These are phyloP conservation scores for Acrocephalus arundinaceus DNA, from an alignment of 2,113 vertebrate species.

Conservation along the genomic window DNA sequence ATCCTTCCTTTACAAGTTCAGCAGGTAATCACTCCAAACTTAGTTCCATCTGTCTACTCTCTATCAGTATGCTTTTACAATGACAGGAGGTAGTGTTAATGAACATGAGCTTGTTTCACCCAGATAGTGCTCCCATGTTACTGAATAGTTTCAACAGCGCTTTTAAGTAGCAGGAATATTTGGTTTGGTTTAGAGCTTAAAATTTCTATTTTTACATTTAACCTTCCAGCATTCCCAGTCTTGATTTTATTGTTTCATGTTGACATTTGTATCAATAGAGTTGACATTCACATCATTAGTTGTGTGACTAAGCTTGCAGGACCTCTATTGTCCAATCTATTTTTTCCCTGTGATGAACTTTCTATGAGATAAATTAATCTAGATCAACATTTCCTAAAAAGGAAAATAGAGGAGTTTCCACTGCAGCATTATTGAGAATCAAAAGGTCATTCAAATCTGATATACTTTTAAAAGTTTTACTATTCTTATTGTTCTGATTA, in stretches of 20 bases:
- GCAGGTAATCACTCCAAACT: neutral
- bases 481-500: conserved; percentile 2
- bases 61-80: neutral
- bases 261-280: neutral
- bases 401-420: conserved; percentile 34
- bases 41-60: neutral
- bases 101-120: neutral
- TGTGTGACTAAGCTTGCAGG: neutral
- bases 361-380: conserved; percentile 37
- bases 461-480: neutral
- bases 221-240: neutral
- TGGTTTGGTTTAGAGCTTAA: neutral
- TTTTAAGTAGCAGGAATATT: neutral
- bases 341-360: conserved; percentile 31
- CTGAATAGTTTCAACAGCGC: neutral
- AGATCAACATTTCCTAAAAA: conserved; percentile 15
- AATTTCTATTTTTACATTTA: conserved; percentile 7
- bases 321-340: conserved; percentile 5
- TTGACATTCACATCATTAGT: neutral
- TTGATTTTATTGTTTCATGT: neutral
- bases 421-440: conserved; percentile 5
- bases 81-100: neutral
- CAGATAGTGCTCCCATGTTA: neutral
- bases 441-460: conserved; percentile 56
- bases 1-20: neutral